phyloP scores from a whole-genome alignment of 2,113 vertebrate genomes.

The Heterotis niloticus region DNA sequence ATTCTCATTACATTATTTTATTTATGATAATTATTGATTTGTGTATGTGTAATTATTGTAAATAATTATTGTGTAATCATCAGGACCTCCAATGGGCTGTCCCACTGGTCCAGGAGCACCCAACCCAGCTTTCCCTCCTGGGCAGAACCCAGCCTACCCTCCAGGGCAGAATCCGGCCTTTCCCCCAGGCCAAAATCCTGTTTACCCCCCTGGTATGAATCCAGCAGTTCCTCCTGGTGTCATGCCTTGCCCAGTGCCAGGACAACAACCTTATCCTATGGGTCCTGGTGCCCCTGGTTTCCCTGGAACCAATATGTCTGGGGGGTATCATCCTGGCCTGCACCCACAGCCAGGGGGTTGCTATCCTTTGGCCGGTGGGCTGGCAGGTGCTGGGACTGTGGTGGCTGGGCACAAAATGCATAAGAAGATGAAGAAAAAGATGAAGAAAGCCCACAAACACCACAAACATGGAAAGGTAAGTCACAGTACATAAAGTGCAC shows the following conservation, averaged over 20 bases:
- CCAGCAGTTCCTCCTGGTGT: conserved; percentile 32
- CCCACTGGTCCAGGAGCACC: neutral
- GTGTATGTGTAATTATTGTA: neutral
- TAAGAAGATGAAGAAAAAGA: conserved; percentile 78
- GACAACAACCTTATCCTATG: conserved; percentile 43
- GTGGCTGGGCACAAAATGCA: conserved; percentile 51
- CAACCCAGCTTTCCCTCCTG: conserved; percentile 53
- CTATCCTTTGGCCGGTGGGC: conserved; percentile 53
- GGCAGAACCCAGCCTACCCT: conserved; percentile 57
- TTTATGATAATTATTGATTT: neutral
- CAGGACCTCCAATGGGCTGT: conserved; percentile 23
- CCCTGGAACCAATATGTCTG: conserved; percentile 42
- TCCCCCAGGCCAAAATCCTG: conserved; percentile 45
- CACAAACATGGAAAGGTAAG: conserved; percentile 69
- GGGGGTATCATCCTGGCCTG: conserved; percentile 49
- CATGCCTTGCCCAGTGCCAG: conserved; percentile 43
- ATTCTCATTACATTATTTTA: neutral
- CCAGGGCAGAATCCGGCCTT: conserved; percentile 46
- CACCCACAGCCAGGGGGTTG: conserved; percentile 52
- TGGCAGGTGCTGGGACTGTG: conserved; percentile 50
- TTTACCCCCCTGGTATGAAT: conserved; percentile 44
- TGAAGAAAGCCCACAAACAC: conserved; percentile 58
- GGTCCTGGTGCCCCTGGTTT: conserved; percentile 44
- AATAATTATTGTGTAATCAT: too few relatives aligned
- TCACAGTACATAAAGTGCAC: neutral